Evolutionary conservation across 1,140 invertebrate genomes (phyloP), one percentile per base, ranked within the genome.

Genomic region (Bombus breviceps): DNA sequence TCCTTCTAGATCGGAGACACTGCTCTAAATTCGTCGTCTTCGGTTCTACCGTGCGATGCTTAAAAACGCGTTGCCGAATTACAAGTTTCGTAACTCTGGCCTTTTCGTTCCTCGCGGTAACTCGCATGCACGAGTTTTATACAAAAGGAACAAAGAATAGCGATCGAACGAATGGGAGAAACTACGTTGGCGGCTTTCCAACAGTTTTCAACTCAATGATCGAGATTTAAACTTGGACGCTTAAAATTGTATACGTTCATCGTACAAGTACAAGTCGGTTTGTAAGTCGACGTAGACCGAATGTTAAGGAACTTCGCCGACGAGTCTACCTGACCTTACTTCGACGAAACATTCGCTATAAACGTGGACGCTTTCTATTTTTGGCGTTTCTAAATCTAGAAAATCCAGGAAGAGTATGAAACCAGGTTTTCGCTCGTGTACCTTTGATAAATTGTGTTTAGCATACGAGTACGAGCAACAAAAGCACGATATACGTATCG

Each of bases 121-220:
- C 6, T 66, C 8, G 0, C n/a, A 2, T 8, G 3, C 12, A 3
- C 28, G 13, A 66, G 13, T 2, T 2, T 2, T 6, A 15, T 3
- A 18, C 12, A 3, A 66, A 18, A 32, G 15, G 13, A 32, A n/a
- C 6, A 3, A 32, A 18, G n/a, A 66, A 18, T 0, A 32, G 6
- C 15, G n/a, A 66, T 66, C 5, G 32, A 66, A 66, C n/a, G 62
- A 66, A 18, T 1, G 62, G 13, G 5, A 66, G n/a, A 32, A 66
- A 15, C 32, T 22, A 22, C 64, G 32, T 68, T 68, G 64, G 64
- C 32, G 18, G 34, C 3, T 18, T 37, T 32, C 66, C 32, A 68
- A 37, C 66, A 10, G 15, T 34, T 68, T 68, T 3, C 2, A 68
- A 68, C 15, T 37, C 9, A 25, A 68, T 9, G 15, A 22, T 22